Conservation (phyloP, 2,113 vertebrate species). For the Onychorhynchus coronatus region DNA sequence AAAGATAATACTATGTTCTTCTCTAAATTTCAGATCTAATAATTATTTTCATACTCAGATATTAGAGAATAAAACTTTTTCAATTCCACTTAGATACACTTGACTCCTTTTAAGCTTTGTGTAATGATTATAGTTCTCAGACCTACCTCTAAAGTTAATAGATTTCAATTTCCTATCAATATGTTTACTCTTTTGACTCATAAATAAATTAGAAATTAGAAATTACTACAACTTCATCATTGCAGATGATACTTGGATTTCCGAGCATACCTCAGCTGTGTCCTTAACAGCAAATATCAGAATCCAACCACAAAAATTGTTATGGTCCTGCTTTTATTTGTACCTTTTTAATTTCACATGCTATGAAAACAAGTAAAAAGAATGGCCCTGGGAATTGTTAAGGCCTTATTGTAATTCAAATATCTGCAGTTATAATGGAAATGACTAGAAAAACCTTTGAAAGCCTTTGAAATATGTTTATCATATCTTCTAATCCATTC, state of each 20-base stretch:
- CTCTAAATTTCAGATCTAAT: background rate
- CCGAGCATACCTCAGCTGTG: background rate
- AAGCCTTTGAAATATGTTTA: background rate
- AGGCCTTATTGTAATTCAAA: background rate
- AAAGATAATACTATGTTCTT: background rate
- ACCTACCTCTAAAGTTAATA: background rate
- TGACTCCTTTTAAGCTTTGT: background rate
- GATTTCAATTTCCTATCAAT: background rate
- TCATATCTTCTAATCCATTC: background rate
- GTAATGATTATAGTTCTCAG: background rate
- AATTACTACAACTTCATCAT: background rate
- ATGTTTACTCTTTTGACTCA: background rate
- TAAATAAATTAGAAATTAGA: background rate
- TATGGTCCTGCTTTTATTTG: background rate
- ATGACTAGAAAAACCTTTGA: background rate
- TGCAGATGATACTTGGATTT: background rate
- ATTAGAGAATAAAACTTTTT: background rate
- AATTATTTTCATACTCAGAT: background rate
- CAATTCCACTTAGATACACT: background rate
- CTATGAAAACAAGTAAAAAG: background rate
- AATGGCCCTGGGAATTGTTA: background rate
- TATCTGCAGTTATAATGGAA: background rate
- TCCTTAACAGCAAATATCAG: background rate
- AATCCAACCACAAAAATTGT: background rate
- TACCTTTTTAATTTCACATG: background rate